phyloP scores from a whole-genome alignment of 1,140 invertebrate genomes.

The Eumaeus atala region DNA sequence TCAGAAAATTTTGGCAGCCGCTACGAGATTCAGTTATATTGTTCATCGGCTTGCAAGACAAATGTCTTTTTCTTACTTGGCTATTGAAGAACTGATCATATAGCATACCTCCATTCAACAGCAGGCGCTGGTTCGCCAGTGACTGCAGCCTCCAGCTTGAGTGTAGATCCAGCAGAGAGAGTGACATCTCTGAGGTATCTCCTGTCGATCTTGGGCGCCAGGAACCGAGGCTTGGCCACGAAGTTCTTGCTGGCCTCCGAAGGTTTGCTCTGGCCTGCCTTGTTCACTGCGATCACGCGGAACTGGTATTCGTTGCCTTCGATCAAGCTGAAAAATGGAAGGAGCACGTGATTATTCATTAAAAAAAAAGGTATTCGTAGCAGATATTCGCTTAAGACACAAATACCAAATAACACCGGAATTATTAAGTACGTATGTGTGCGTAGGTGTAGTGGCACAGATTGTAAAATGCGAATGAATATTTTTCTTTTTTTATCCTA shows the following conservation, averaged over 20 bases:
- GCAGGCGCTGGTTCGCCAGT: conserved; percentile 93
- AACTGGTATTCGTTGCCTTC: conserved; percentile 99
- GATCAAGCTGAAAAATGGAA: conserved; percentile 76
- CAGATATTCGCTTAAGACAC: background rate
- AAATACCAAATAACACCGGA: no score
- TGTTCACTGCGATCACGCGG: conserved; percentile 96
- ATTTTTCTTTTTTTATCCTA: no score
- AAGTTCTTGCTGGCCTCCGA: conserved; percentile 91
- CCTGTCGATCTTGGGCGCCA: conserved; percentile 96
- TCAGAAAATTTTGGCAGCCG: no score
- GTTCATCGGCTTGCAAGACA: background rate
- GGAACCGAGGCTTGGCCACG: conserved; percentile 91
- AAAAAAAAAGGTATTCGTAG: background rate
- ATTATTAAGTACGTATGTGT: no score
- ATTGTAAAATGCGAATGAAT: no score
- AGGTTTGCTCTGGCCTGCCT: conserved; percentile 93
- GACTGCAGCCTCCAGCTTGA: conserved; percentile 94
- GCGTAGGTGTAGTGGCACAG: no score
- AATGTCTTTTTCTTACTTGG: background rate
- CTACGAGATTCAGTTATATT: background rate
- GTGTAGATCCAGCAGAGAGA: conserved; percentile 90
- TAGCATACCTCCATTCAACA: conserved; percentile 85
- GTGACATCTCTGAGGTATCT: conserved; percentile 91
- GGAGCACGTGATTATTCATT: background rate
- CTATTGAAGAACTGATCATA: background rate